A percentile compares a stretch with the other conserved stretches of the same genome.
Conservation (phyloP, 1,140 invertebrate genomes). For the Stegodyphus dumicola region DNA sequence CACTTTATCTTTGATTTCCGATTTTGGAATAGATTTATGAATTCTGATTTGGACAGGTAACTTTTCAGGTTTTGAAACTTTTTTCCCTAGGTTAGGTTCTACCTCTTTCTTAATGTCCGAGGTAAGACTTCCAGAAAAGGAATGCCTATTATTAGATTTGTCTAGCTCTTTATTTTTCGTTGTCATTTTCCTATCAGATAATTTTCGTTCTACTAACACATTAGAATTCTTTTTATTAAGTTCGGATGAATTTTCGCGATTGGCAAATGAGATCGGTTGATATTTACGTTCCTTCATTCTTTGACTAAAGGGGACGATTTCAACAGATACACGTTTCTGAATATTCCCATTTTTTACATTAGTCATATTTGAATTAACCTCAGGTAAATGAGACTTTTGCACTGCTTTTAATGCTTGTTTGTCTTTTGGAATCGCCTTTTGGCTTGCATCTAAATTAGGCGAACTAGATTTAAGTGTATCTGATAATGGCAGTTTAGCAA, state of each 20-base stretch:
- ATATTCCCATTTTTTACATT: constrained; percentile 26
- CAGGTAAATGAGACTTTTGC: constrained; percentile 24
- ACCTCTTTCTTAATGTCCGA: constrained; percentile 26
- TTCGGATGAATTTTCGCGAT: constrained; percentile 25
- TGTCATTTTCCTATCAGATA: constrained; percentile 36
- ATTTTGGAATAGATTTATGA: constrained; percentile 34
- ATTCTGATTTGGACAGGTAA: constrained; percentile 55
- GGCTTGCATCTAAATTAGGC: constrained; percentile 1
- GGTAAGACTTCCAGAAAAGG: constrained; percentile 37
- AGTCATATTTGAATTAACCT: neutral
- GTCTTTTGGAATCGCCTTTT: constrained; percentile 6
- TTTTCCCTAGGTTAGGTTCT: constrained; percentile 19
- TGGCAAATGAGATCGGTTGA: constrained; percentile 46
- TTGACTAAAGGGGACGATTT: constrained; percentile 62
- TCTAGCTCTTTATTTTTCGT: constrained; percentile 43
- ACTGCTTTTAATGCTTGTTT: constrained; percentile 21
- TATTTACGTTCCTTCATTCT: constrained; percentile 59
- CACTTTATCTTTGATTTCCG: constrained; percentile 32
- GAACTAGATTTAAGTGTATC: neutral
- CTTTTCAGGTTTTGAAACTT: constrained; percentile 19
- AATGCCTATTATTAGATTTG: constrained; percentile 44
- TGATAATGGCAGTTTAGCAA: neutral
- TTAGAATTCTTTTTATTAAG: constrained; percentile 14
- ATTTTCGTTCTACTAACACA: constrained; percentile 29
- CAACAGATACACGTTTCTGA: constrained; percentile 60